These are phyloP conservation scores for Apotomis turbidana DNA, from an alignment of 2,888 invertebrate genomes.

Conservation along the genomic window DNA sequence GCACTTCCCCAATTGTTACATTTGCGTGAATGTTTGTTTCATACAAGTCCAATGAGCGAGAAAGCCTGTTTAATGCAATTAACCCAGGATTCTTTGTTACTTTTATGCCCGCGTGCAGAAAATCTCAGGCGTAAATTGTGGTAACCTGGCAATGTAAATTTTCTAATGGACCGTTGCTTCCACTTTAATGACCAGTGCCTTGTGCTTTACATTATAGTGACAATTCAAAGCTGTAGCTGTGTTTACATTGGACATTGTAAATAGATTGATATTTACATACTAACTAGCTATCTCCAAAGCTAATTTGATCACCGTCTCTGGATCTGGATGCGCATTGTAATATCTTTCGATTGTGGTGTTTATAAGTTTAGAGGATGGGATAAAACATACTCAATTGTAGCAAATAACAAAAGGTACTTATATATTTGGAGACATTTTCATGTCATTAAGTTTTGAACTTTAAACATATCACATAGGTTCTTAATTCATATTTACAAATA, in stretches of 20 bases:
- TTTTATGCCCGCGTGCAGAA: conserved; percentile 12
- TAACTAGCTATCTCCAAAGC: conserved; percentile 4
- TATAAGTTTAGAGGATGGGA: too few relatives aligned
- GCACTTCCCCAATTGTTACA: neutral
- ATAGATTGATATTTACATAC: conserved; percentile 3
- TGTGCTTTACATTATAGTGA: neutral
- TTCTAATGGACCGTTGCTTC: conserved; percentile 2
- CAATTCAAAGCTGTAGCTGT: neutral
- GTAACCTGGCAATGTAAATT: conserved; percentile 4
- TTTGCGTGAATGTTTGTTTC: neutral
- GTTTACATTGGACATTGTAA: conserved; percentile 1
- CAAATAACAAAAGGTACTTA: too few relatives aligned
- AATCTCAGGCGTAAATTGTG: conserved; percentile 20
- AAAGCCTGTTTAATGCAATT: conserved; percentile 13
- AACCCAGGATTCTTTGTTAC: neutral
- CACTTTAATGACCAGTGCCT: conserved; percentile 9
- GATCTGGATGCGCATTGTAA: neutral
- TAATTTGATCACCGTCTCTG: conserved; percentile 5
- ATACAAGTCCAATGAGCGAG: conserved; percentile 13
- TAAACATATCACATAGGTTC: too few relatives aligned
- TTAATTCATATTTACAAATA: too few relatives aligned
- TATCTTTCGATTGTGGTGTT: neutral
- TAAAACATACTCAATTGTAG: too few relatives aligned
- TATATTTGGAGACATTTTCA: too few relatives aligned
- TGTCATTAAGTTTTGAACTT: too few relatives aligned